Evolutionary conservation across 2,888 invertebrate species (phyloP), one percentile per base, ranked within the genome.

Genomic region (Torymus aiolomorphi): DNA sequence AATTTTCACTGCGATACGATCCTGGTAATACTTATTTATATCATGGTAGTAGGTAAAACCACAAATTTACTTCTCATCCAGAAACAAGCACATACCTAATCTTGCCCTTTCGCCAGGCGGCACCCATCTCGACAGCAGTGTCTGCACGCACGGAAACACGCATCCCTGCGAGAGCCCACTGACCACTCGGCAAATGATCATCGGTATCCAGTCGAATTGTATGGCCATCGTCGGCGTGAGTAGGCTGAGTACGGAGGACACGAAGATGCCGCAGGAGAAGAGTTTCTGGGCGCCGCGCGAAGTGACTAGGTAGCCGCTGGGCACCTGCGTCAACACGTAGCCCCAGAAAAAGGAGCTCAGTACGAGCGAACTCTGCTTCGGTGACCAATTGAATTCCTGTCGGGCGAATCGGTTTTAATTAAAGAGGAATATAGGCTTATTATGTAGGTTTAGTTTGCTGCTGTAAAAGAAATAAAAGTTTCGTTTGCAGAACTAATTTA

Each of bases 101-200:
- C 92, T 87, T 62, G 92, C 92, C 82, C 93, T 92, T 84, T 94
- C 94, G 31, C 91, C 88, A 0, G 92, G 85, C 0, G 93, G 93
- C 0, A 91, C 94, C 96, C 96, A 96, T 88, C 95, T 95, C 14
- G 95, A 93, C 70, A 96, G 88, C 14, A 95, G 91, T 10, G 94
- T 94, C 84, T 96, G 95, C 71, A 93, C 92, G 78, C 93, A 92
- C 0, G 96, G 96, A 87, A 94, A 94, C 18, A 95, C 92, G 83
- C 94, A 94, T 0, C 95, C 94, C 88, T 96, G 95, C 0, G 93
- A 92, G 3, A 97, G 91, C 0, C 97, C 97, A 89, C 95, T 95
- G 0, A 95, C 86, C 0, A 95, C 92, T 75, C 97, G 92, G 80
- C 94, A 92, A 0, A 90, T 91, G 84, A 95, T 94, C 0, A 96